Evolutionary conservation across 2,797 vertebrate species (phyloP).

Genomic region (Thunnus albacares): DNA sequence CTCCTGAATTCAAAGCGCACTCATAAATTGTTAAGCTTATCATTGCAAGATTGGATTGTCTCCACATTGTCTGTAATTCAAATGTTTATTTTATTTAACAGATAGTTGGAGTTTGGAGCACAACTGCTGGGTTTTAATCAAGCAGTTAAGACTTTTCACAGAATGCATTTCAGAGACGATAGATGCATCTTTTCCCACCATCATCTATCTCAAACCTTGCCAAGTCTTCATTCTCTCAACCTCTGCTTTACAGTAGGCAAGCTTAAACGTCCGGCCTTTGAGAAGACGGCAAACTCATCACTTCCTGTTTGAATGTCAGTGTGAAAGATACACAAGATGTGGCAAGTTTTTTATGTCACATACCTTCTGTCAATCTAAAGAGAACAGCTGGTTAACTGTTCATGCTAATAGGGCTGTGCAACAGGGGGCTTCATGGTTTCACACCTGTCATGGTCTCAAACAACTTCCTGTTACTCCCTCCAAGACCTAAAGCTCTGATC

Average conservation of each 20-base stretch:
- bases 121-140: constrained; percentile 7
- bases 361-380: constrained; percentile 38
- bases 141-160: constrained; percentile 8
- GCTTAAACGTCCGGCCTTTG: constrained; percentile 4
- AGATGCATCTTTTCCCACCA: not conserved
- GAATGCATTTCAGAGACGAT: not conserved
- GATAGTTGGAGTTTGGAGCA: not conserved
- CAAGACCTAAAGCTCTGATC: not conserved
- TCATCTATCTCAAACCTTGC: constrained; percentile 15
- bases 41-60: not conserved
- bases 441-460: constrained; percentile 1
- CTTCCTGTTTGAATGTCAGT: constrained; percentile 27
- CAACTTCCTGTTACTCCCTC: constrained; percentile 6
- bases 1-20: constrained; percentile 27
- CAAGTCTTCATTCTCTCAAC: constrained; percentile 16
- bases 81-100: constrained; percentile 27
- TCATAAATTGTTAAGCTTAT: constrained; percentile 8
- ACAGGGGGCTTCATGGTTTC: constrained; percentile 28
- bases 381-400: constrained; percentile 53
- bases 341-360: constrained; percentile 45
- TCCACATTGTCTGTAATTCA: constrained; percentile 21
- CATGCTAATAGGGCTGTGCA: constrained; percentile 30
- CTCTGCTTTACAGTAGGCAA: constrained; percentile 31
- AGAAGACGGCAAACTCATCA: constrained; percentile 24
- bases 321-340: constrained; percentile 20